A percentile compares a stretch with the other conserved stretches of the same genome.
Evolutionary conservation across 2,888 invertebrate species (phyloP).

Genomic region (Brenthis ino): DNA sequence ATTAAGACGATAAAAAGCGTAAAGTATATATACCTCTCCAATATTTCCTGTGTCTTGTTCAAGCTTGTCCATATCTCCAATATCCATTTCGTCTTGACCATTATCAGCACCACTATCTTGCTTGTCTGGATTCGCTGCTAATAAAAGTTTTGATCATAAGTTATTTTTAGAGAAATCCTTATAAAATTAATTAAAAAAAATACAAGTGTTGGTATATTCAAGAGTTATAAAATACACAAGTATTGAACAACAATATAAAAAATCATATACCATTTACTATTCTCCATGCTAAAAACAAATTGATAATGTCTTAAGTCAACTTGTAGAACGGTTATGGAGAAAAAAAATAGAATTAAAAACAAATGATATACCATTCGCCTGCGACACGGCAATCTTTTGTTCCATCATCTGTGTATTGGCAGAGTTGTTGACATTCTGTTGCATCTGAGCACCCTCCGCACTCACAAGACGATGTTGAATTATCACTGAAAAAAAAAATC

Average conservation of each 20-base stretch:
- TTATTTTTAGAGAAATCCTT: not conserved
- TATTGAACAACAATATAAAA: slow-evolving; percentile 4
- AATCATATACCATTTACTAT: slow-evolving; percentile 51
- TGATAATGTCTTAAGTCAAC: slow-evolving; percentile 64
- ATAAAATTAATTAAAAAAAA: not conserved
- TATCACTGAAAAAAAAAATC: slow-evolving; percentile 53
- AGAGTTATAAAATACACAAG: slow-evolving; percentile 3
- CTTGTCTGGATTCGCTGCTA: slow-evolving; percentile 52
- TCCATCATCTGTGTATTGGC: slow-evolving; percentile 59
- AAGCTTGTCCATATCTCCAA: slow-evolving; percentile 78
- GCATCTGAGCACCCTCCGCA: slow-evolving; percentile 61
- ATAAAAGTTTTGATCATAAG: slow-evolving; percentile 4
- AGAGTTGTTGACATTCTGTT: slow-evolving; percentile 55
- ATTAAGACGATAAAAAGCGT: not conserved
- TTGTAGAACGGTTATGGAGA: slow-evolving; percentile 76
- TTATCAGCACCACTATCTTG: slow-evolving; percentile 59
- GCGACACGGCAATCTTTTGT: slow-evolving; percentile 60
- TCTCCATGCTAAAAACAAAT: slow-evolving; percentile 75
- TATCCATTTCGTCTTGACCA: slow-evolving; percentile 75
- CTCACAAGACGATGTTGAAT: slow-evolving; percentile 70
- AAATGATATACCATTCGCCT: slow-evolving; percentile 54
- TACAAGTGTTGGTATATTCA: slow-evolving; percentile 37
- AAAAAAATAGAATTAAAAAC: slow-evolving; percentile 5
- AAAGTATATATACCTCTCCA: slow-evolving; percentile 64
- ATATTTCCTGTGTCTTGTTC: slow-evolving; percentile 77